These are phyloP conservation scores for Mormyrus lacerda DNA, from an alignment of 2,113 vertebrate genomes.

Conservation along the genomic window DNA sequence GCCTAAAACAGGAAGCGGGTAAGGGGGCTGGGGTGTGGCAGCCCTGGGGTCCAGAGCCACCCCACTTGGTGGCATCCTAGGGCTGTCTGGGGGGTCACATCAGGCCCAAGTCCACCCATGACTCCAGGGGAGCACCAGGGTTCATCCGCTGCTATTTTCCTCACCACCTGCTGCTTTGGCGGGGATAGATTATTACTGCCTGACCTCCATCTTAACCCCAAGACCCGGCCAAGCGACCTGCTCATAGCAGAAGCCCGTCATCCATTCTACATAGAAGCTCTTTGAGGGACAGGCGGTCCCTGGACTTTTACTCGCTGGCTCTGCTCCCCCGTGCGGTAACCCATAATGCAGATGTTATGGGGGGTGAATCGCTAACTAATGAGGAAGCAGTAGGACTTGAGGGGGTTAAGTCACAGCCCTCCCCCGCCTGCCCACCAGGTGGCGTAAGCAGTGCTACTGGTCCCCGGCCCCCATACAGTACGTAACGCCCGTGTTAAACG, in stretches of 20 bases:
- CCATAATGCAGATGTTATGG: neutral
- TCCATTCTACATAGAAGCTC: neutral
- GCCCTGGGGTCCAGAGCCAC: neutral
- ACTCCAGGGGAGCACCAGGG: neutral
- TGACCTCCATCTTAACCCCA: neutral
- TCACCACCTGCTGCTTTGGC: neutral
- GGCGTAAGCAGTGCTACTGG: neutral
- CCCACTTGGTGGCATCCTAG: neutral
- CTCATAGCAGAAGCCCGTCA: neutral
- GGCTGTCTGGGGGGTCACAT: neutral
- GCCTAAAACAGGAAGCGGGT: neutral
- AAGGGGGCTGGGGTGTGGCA: neutral
- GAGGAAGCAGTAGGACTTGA: neutral
- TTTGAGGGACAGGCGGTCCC: neutral
- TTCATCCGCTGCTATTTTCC: neutral
- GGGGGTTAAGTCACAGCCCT: neutral
- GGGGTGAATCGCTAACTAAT: neutral
- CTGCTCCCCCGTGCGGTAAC: neutral
- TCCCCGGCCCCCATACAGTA: neutral
- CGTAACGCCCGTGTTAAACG: neutral
- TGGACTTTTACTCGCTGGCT: neutral
- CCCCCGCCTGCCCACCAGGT: neutral
- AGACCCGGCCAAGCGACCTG: neutral
- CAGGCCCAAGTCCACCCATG: neutral
- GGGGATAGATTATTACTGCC: neutral